Base-by-base conservation (phyloP, 1,140 invertebrate genomes). In the Harpegnathos saltator region DNA sequence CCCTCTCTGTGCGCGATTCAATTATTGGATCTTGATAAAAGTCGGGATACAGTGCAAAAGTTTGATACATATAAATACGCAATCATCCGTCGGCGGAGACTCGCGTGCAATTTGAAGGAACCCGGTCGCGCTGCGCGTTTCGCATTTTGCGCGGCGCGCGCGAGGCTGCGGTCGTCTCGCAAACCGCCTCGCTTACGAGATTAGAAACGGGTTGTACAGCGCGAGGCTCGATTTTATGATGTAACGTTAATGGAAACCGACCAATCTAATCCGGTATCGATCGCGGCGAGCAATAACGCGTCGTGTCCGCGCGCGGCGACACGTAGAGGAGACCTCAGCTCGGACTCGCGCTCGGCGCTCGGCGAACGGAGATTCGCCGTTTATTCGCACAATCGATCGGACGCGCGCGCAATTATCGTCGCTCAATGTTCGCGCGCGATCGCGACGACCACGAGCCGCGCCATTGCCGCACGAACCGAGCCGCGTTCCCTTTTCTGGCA, bases 401-500 rank as follows among this genome's bases (percentile, higher is more conserved):
- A n/a, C n/a, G n/a, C n/a, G n/a, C n/a, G n/a, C n/a, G n/a, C n/a
- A n/a, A n/a, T n/a, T n/a, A n/a, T n/a, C n/a, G n/a, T n/a, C n/a
- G n/a, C n/a, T n/a, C n/a, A n/a, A n/a, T n/a, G n/a, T n/a, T n/a
- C n/a, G n/a, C n/a, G n/a, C n/a, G n/a, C n/a, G n/a, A n/a, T n/a
- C n/a, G n/a, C n/a, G 71, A 63, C 56, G 66, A 78, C 59, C 62
- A 19, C 24, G 14, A 73, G 68, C 50, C 44, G 29, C 29, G n/a
- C 54, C 29, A 85, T 89, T 88, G 83, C n/a, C 84, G n/a, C n/a
- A n/a, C n/a, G n/a, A n/a, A n/a, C n/a, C n/a, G n/a, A n/a, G n/a
- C n/a, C n/a, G n/a, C n/a, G 59, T 88, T 84, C 66, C 66, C 77
- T 82, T 86, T 87, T 89, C 77, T 56, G 50, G 77, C 59, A 88